Evolutionary conservation across 2,113 vertebrate species (phyloP).

Genomic region (Pluvialis apricaria): DNA sequence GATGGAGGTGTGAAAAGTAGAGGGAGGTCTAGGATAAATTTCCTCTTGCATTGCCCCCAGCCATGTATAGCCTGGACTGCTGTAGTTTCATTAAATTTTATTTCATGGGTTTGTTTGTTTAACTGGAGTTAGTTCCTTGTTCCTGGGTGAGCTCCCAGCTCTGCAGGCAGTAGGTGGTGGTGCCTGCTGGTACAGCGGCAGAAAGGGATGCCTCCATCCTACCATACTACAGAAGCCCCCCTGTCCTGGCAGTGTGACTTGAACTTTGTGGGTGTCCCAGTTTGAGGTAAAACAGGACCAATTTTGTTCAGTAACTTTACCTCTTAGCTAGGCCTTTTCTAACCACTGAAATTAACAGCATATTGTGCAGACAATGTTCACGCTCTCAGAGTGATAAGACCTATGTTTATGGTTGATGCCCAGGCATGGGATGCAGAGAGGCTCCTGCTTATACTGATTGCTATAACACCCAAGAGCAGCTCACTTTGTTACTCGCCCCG

Average conservation of each 20-base stretch:
- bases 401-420: no score
- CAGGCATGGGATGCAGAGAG: no score
- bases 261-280: neutral
- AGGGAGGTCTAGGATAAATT: neutral
- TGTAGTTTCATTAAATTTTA: neutral
- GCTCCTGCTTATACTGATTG: no score
- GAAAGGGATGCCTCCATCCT: neutral
- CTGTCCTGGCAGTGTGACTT: neutral
- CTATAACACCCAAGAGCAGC: no score
- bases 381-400: no score
- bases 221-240: rapidly evolving
- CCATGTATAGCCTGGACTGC: rapidly evolving
- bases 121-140: neutral
- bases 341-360: no score
- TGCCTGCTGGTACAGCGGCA: neutral
- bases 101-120: neutral
- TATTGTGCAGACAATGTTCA: no score
- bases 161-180: neutral
- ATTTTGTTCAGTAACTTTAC: no score
- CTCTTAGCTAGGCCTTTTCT: no score
- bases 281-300: no score
- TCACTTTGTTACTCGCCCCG: no score
- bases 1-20: neutral
- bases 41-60: neutral
- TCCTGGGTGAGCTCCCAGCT: neutral